A percentile compares a stretch with the other conserved stretches of the same genome.
Evolutionary conservation across 2,888 invertebrate species (phyloP).

Genomic region (Oxyteleia sp.): DNA sequence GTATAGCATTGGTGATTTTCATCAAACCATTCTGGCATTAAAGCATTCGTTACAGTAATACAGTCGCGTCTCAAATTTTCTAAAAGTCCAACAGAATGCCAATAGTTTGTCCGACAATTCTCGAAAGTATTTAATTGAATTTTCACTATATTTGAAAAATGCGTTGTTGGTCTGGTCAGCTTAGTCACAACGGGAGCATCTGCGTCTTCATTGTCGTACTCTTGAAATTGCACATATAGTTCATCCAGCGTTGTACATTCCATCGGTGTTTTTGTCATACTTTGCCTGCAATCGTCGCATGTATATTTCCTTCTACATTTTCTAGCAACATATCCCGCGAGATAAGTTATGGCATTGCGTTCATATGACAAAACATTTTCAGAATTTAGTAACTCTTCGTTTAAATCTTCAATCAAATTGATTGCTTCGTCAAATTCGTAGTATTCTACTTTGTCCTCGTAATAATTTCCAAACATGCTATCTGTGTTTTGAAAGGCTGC

Average conservation of each 20-base stretch:
- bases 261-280: constrained; percentile 19
- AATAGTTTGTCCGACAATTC: background rate
- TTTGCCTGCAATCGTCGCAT: constrained; percentile 21
- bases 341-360: constrained; percentile 19
- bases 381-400: no score
- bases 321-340: constrained; percentile 31
- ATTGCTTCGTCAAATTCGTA: no score
- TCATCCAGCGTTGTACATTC: constrained; percentile 13
- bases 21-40: constrained; percentile 3
- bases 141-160: constrained; percentile 5
- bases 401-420: no score
- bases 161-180: constrained; percentile 12
- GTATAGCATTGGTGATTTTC: background rate
- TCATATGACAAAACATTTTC: no score
- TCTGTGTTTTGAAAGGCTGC: no score
- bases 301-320: background rate
- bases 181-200: constrained; percentile 17
- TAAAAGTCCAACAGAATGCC: background rate
- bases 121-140: constrained; percentile 12
- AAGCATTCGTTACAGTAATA: background rate
- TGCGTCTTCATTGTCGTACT: constrained; percentile 35
- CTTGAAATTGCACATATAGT: constrained; percentile 23
- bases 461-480: no score
- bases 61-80: background rate
- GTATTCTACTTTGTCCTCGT: no score